phyloP scores from a whole-genome alignment of 2,797 vertebrate species.

The Xiphorhynchus erythropygius region DNA sequence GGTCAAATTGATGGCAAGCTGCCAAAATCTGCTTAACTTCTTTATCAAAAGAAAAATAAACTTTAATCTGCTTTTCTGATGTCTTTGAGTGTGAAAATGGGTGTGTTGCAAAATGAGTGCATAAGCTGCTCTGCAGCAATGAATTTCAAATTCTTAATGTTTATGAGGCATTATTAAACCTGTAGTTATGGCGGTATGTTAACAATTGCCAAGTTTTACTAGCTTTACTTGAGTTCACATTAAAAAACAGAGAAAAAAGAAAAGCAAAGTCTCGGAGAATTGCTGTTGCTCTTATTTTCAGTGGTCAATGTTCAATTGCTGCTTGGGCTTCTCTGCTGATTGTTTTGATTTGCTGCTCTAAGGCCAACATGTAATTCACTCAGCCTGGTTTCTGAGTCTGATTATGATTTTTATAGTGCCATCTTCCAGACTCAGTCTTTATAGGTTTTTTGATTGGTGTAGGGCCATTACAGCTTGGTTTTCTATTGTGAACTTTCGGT shows the following conservation, averaged over 20 bases:
- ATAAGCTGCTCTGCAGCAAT: not conserved
- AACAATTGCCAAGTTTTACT: slow-evolving; percentile 45
- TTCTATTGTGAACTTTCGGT: not conserved
- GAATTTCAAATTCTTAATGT: slow-evolving; percentile 22
- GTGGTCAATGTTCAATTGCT: not conserved
- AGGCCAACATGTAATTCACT: slow-evolving; percentile 14
- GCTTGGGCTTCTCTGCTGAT: slow-evolving; percentile 26
- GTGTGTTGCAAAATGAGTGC: not conserved
- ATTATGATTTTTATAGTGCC: not conserved
- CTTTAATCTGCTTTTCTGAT: slow-evolving; percentile 51
- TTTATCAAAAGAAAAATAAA: slow-evolving; percentile 66
- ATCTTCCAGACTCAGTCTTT: not conserved
- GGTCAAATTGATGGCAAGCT: slow-evolving; percentile 44
- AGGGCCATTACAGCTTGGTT: not conserved
- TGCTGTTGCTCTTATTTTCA: slow-evolving; percentile 13
- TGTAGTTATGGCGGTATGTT: slow-evolving; percentile 22
- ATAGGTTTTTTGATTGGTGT: not conserved
- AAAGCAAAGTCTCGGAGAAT: not conserved
- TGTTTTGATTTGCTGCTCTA: slow-evolving; percentile 28
- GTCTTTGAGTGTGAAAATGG: slow-evolving; percentile 56
- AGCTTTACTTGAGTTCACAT: slow-evolving; percentile 31
- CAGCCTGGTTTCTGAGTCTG: not conserved
- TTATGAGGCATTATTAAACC: slow-evolving; percentile 25
- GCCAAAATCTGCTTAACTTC: slow-evolving; percentile 44
- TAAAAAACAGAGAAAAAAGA: not conserved